Conservation (phyloP, 2,888 invertebrate genomes). For the Germaria angustata region DNA sequence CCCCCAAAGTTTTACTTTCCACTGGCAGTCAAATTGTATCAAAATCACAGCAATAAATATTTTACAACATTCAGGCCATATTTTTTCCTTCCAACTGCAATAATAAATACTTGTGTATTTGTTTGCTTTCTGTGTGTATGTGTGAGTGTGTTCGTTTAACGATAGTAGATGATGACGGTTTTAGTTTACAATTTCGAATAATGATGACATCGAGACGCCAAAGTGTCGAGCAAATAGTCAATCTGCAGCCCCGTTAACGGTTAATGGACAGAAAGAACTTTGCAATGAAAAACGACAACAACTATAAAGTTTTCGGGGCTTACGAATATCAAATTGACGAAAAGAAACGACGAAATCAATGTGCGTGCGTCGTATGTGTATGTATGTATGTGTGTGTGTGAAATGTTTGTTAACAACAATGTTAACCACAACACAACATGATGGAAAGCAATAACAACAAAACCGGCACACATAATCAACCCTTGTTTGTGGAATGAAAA, state of each 20-base stretch:
- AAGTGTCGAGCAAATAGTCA: constrained; percentile 44
- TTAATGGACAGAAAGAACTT: neutral
- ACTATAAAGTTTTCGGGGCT: neutral
- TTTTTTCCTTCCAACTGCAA: constrained; percentile 1
- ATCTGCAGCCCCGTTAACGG: constrained; percentile 5
- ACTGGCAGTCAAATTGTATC: neutral
- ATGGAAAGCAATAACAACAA: constrained; percentile 32
- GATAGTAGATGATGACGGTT: neutral
- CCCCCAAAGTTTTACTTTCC: constrained; percentile 1
- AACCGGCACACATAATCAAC: neutral
- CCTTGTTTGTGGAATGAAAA: constrained; percentile 15
- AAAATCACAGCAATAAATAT: constrained; percentile 28
- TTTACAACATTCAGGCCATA: neutral
- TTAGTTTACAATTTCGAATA: constrained; percentile 34
- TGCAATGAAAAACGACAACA: neutral
- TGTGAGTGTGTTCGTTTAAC: neutral
- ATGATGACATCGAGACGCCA: constrained; percentile 63
- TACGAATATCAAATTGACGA: neutral
- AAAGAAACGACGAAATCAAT: neutral
- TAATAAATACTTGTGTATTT: neutral
- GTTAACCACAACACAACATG: constrained; percentile 45
- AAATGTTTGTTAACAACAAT: constrained; percentile 56
- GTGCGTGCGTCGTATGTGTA: neutral
- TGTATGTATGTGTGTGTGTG: neutral
- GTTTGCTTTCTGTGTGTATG: neutral